phyloP scores from a whole-genome alignment of 2,888 invertebrate genomes.

The Pammene aurita region DNA sequence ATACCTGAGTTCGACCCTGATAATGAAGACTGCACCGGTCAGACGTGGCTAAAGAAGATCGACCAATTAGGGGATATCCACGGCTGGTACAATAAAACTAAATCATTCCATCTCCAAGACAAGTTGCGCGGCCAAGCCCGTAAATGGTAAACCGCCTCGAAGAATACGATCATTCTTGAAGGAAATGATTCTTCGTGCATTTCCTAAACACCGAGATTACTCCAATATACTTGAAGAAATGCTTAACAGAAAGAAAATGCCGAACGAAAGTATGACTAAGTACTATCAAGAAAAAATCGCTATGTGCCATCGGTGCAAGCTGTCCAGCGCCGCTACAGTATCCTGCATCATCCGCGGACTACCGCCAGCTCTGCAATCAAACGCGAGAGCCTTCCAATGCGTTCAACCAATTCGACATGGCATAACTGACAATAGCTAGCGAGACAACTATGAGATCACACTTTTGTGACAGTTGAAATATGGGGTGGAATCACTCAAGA shows the following conservation, averaged over 20 bases:
- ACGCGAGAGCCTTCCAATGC: slow-evolving; percentile 1
- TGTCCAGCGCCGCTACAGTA: background rate
- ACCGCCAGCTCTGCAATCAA: background rate
- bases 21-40: background rate
- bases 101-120: slow-evolving; percentile 9
- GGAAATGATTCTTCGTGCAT: slow-evolving; percentile 1
- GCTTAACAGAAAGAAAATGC: slow-evolving; percentile 7
- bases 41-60: background rate
- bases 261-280: slow-evolving; percentile 1
- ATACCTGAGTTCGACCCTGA: slow-evolving; percentile 1
- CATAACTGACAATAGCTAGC: too few relatives aligned
- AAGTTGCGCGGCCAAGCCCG: slow-evolving; percentile 5
- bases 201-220: background rate
- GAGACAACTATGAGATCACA: too few relatives aligned
- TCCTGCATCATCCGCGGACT: slow-evolving; percentile 3
- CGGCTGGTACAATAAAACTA: slow-evolving; percentile 1
- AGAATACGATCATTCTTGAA: slow-evolving; percentile 7
- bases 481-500: too few relatives aligned
- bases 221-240: slow-evolving; percentile 1
- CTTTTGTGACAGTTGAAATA: too few relatives aligned
- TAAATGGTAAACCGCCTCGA: slow-evolving; percentile 4
- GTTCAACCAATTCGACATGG: too few relatives aligned
- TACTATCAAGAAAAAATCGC: slow-evolving; percentile 2
- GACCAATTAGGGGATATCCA: slow-evolving; percentile 2
- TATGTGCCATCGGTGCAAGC: background rate